A percentile compares a stretch with the other conserved stretches of the same genome.
These are phyloP conservation scores for Enteromius argenteus DNA, from an alignment of 2,797 vertebrate species.

Conservation along the genomic window DNA sequence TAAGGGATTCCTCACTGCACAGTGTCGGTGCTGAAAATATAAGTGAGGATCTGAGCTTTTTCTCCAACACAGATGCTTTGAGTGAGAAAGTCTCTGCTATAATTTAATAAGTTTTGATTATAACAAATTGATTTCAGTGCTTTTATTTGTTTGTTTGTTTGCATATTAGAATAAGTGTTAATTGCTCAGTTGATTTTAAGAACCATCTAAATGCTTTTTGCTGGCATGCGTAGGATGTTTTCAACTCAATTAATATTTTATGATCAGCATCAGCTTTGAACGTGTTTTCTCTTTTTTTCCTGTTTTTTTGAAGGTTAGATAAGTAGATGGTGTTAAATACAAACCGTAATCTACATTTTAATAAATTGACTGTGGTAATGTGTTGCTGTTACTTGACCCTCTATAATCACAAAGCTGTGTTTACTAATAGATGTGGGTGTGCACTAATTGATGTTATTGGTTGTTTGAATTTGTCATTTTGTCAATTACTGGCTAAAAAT, in stretches of 20 bases:
- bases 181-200: conserved; percentile 9
- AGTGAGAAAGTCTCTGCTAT: neutral
- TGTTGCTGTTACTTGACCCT: conserved; percentile 53
- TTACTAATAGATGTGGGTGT: conserved; percentile 40
- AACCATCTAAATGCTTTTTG: conserved; percentile 1
- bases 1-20: neutral
- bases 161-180: neutral
- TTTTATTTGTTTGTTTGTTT: conserved; percentile 10
- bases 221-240: neutral
- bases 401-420: conserved; percentile 44
- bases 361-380: conserved; percentile 53
- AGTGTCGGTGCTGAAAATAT: conserved; percentile 1
- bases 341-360: conserved; percentile 23
- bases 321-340: conserved; percentile 38
- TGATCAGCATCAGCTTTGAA: neutral
- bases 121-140: neutral
- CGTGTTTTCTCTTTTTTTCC: conserved; percentile 9
- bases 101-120: neutral
- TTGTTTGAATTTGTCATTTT: conserved; percentile 64
- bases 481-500: conserved; percentile 69
- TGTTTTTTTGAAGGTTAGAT: conserved; percentile 7
- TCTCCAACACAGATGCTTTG: neutral
- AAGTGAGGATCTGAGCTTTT: neutral
- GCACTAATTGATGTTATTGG: conserved; percentile 60
- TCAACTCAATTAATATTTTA: neutral